phyloP scores from a whole-genome alignment of 2,888 invertebrate species.

The Chrysodeixis includens region DNA sequence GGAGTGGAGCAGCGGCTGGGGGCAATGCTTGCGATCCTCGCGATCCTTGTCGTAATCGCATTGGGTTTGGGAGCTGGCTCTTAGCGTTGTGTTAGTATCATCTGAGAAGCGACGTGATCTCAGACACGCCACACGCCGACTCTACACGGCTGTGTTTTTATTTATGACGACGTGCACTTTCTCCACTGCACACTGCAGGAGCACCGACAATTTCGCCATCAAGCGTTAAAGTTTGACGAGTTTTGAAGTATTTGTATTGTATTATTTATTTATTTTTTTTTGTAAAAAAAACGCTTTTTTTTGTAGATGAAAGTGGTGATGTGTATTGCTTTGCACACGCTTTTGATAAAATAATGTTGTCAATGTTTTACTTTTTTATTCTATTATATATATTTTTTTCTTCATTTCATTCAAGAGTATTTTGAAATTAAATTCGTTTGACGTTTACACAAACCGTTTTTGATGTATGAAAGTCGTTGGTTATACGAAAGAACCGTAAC shows the following conservation, averaged over 20 bases:
- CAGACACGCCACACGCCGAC: neutral
- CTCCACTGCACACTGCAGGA: neutral
- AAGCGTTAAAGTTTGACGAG: too few species aligned
- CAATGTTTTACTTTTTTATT: too few species aligned
- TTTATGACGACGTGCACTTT: neutral
- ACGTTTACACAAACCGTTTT: too few species aligned
- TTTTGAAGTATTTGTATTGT: too few species aligned
- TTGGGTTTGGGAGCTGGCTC: constrained; percentile 36
- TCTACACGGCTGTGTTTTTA: neutral
- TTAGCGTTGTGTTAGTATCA: constrained; percentile 29
- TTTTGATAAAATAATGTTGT: too few species aligned
- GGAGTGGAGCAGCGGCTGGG: constrained; percentile 44
- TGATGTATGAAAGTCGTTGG: too few species aligned
- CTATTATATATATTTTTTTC: too few species aligned
- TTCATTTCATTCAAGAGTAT: too few species aligned
- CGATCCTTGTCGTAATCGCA: constrained; percentile 36
- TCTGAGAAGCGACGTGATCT: neutral
- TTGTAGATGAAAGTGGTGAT: too few species aligned
- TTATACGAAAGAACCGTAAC: too few species aligned
- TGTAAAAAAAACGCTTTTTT: too few species aligned
- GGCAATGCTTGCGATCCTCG: constrained; percentile 16
- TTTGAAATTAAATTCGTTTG: too few species aligned
- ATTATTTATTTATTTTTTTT: neutral
- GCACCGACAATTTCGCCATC: neutral
- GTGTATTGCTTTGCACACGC: neutral